Percentiles rank a stretch among this genome's conserved stretches.
Conservation (phyloP, 2,113 vertebrate genomes). For the Centropus bengalensis region DNA sequence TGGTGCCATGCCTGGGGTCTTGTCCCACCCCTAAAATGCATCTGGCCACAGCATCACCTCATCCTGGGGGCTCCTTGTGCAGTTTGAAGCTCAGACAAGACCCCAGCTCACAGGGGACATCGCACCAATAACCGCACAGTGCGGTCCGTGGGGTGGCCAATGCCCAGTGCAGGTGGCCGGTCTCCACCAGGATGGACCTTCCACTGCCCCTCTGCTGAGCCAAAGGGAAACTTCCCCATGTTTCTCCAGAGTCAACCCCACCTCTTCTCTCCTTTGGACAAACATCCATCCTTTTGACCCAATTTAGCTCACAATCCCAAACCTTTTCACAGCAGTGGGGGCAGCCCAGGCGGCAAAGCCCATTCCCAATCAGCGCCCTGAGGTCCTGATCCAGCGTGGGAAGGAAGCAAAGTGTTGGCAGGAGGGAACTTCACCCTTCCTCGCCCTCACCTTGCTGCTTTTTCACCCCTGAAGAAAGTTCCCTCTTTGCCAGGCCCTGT, state of each 20-base stretch:
- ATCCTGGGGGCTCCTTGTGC: no score
- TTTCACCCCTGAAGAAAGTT: constrained; percentile 7
- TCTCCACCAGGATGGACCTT: background rate
- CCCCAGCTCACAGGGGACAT: background rate
- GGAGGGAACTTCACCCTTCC: background rate
- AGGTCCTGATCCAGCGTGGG: accelerated
- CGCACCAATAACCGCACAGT: background rate
- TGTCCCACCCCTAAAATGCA: background rate
- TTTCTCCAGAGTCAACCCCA: background rate
- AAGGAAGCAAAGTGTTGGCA: background rate
- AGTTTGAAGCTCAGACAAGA: background rate
- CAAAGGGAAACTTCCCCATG: background rate
- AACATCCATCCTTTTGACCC: background rate
- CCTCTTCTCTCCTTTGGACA: background rate
- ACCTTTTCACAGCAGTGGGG: background rate
- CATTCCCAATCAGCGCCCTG: accelerated
- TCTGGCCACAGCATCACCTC: background rate
- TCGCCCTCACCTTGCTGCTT: background rate
- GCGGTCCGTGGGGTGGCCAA: background rate
- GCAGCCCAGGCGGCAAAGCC: background rate
- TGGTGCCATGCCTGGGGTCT: accelerated
- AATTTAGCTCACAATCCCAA: background rate
- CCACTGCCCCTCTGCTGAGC: accelerated
- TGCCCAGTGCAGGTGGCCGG: accelerated
- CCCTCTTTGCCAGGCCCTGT: background rate